Conservation (phyloP, 64 coral and sea anemone genomes). For the Montipora sp. region DNA sequence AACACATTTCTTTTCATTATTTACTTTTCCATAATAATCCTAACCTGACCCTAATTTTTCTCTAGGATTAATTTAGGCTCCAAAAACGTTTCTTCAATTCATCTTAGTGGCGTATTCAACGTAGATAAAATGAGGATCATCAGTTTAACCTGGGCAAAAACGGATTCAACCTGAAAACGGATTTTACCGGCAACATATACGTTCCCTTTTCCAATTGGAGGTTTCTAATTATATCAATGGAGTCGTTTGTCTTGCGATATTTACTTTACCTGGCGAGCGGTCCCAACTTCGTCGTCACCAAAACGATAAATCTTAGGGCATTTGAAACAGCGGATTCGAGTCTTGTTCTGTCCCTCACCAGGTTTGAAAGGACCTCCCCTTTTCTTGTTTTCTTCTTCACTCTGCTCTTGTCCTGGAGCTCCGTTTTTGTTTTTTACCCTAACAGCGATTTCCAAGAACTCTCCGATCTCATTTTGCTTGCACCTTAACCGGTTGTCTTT, state of each 20-base stretch:
- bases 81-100: too few relatives aligned
- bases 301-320: not conserved
- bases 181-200: too few relatives aligned
- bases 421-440: not conserved
- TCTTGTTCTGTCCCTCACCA: not conserved
- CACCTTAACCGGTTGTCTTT: not conserved
- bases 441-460: slow-evolving; percentile 3
- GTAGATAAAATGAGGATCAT: too few relatives aligned
- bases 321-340: not conserved
- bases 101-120: too few relatives aligned
- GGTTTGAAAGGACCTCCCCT: not conserved
- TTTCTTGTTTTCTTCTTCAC: not conserved
- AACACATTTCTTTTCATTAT: too few relatives aligned
- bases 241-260: not conserved
- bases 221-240: too few relatives aligned
- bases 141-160: too few relatives aligned
- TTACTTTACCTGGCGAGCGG: not conserved
- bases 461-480: not conserved
- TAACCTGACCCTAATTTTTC: too few relatives aligned
- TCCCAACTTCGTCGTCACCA: not conserved
- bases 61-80: too few relatives aligned
- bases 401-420: not conserved
- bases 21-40: too few relatives aligned
- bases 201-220: too few relatives aligned
- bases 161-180: too few relatives aligned